Evolutionary conservation across 2,888 invertebrate genomes (phyloP), one percentile per base, ranked within the genome.

Genomic region (Drosophila kanekoi): DNA sequence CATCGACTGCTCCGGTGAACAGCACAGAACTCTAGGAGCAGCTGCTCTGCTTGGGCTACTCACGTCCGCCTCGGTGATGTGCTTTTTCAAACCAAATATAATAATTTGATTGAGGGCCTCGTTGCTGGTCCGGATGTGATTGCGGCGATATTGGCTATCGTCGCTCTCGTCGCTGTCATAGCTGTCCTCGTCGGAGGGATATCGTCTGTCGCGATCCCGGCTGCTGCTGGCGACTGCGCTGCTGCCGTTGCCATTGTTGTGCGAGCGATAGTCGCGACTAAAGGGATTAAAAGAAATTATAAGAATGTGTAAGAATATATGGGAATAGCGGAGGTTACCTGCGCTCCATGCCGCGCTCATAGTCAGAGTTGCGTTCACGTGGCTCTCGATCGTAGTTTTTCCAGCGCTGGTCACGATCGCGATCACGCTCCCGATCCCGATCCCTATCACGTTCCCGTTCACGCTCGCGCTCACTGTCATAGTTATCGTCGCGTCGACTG

Each of bases 11-110:
- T 4, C 20, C 20, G 5, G 20, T 20, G 20, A 0, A 20, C 20
- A 20, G 23, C 23, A 1, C n/a, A n/a, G n/a, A n/a, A n/a, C n/a
- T n/a, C n/a, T n/a, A n/a, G n/a, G n/a, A n/a, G n/a, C n/a, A n/a
- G n/a, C 23, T 23, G 23, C 23, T 23, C 23, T 16, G 9, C 9
- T 33, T 40, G 10, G 9, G 2, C 20, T 88, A 93, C 94, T 93
- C 93, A 96, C 95, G 93, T 96, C 96, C 91, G 95, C 95, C 92
- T 96, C 96, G 13, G 96, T 95, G 69, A 96, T 95, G 90, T 96
- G 96, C 80, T 95, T 94, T 23, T 95, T 95, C 61, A 96, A 92
- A 60, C 96, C 96, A 79, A 96, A 93, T 73, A 96, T 95, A 93
- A 96, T 96, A 60, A 96, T 95, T 61, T 96, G 96, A 91, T 95